A percentile compares a stretch with the other conserved stretches of the same genome.
phyloP scores from a whole-genome alignment of 2,113 vertebrate species.

The Prinia subflava region DNA sequence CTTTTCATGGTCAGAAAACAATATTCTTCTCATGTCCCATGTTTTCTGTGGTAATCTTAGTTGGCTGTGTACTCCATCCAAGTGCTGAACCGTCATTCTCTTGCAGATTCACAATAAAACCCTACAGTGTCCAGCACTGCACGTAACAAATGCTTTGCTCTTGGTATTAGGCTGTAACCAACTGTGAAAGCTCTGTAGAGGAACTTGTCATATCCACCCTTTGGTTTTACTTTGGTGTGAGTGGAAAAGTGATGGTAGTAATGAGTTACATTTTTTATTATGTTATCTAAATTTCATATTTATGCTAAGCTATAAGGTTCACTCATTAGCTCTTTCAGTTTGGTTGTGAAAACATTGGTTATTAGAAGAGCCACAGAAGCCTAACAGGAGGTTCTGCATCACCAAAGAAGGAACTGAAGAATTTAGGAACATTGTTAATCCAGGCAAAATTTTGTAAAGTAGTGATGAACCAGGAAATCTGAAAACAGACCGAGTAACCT shows the following conservation, averaged over 20 bases:
- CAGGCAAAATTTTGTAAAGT: background rate
- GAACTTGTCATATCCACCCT: background rate
- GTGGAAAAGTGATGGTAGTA: background rate
- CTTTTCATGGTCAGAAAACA: constrained; percentile 66
- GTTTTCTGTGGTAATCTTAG: constrained; percentile 61
- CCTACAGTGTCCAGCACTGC: background rate
- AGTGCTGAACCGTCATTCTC: constrained; percentile 6
- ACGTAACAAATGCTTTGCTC: background rate
- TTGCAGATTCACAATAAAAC: constrained; percentile 28
- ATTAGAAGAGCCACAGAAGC: background rate
- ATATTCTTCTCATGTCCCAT: constrained; percentile 66
- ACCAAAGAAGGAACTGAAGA: background rate
- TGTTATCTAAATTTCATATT: background rate
- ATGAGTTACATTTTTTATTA: background rate
- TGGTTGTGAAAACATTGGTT: background rate
- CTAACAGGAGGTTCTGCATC: background rate
- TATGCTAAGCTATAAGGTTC: background rate
- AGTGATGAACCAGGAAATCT: background rate
- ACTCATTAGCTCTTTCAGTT: background rate
- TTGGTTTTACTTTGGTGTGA: background rate
- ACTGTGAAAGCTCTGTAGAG: background rate
- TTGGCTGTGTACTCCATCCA: constrained; percentile 15
- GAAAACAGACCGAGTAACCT: background rate
- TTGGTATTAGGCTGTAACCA: background rate
- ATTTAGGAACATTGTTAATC: background rate